Percentiles rank a stretch among this genome's conserved stretches.
Conservation (phyloP, 1,140 invertebrate genomes). For the Brachionus angularis region DNA sequence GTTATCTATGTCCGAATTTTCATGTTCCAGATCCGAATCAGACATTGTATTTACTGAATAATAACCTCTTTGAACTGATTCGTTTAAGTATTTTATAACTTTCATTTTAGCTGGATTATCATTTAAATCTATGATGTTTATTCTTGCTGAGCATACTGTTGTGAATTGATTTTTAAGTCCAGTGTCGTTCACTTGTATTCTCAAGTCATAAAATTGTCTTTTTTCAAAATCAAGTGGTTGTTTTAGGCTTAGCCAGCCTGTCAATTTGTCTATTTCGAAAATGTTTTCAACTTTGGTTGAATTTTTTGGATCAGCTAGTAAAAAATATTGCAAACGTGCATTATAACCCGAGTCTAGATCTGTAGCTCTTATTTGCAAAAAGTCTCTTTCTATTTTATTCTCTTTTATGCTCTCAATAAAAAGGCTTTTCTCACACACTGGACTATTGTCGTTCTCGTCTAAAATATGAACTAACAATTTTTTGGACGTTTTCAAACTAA, state of each 20-base stretch:
- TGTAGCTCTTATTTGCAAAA: slow-evolving; percentile 15
- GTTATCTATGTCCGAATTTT: too few species aligned
- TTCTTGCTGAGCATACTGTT: slow-evolving; percentile 2
- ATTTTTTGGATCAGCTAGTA: too few species aligned
- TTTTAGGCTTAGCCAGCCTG: slow-evolving; percentile 21
- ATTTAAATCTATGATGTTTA: slow-evolving; percentile 30
- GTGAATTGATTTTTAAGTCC: neutral
- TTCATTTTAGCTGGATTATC: slow-evolving; percentile 33
- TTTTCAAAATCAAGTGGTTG: slow-evolving; percentile 1
- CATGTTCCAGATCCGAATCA: neutral
- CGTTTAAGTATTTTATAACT: slow-evolving; percentile 19
- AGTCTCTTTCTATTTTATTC: slow-evolving; percentile 2
- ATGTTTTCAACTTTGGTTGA: neutral
- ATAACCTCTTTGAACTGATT: neutral
- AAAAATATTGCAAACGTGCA: too few species aligned
- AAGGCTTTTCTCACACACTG: slow-evolving; percentile 32
- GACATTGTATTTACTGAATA: slow-evolving; percentile 8
- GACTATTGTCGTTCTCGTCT: slow-evolving; percentile 36
- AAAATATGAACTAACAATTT: slow-evolving; percentile 4
- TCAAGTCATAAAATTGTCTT: slow-evolving; percentile 1
- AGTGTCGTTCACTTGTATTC: slow-evolving; percentile 1
- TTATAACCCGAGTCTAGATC: slow-evolving; percentile 22
- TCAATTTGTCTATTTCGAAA: slow-evolving; percentile 15
- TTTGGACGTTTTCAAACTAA: neutral
- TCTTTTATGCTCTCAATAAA: slow-evolving; percentile 27